Evolutionary conservation across 2,797 vertebrate species (phyloP).

Genomic region (Ctenochaetus hawaiiensis): DNA sequence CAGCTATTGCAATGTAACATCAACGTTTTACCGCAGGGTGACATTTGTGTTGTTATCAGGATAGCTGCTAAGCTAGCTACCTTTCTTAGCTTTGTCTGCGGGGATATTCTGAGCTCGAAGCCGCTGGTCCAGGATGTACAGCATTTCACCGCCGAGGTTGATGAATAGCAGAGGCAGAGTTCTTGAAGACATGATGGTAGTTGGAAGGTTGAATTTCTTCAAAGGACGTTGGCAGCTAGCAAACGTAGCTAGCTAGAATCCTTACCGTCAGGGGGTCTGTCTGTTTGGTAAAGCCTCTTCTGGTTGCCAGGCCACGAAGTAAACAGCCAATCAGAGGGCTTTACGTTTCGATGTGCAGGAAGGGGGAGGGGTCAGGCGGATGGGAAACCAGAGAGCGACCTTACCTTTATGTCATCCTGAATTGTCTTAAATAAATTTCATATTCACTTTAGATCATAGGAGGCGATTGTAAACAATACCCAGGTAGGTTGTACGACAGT

Average conservation of each 20-base stretch:
- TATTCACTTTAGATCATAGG: no score
- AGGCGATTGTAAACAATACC: no score
- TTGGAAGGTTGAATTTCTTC: neutral
- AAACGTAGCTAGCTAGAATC: constrained; percentile 31
- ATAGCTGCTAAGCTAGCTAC: constrained; percentile 79
- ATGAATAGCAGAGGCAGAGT: constrained; percentile 96
- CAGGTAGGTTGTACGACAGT: no score
- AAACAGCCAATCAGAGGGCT: constrained; percentile 75
- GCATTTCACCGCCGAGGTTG: constrained; percentile 98
- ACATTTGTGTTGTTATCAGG: constrained; percentile 48
- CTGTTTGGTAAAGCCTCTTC: constrained; percentile 73
- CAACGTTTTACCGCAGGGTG: constrained; percentile 12
- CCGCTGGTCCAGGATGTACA: constrained; percentile 98
- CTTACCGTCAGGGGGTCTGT: neutral
- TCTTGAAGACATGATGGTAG: constrained; percentile 87
- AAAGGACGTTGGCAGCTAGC: neutral
- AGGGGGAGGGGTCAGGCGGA: neutral
- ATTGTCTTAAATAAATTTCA: no score
- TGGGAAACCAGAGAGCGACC: no score
- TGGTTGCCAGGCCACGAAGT: constrained; percentile 88
- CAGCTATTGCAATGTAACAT: neutral
- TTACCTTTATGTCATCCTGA: no score
- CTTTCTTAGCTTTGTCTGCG: constrained; percentile 96
- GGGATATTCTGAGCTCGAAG: constrained; percentile 97
- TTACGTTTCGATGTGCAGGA: constrained; percentile 3